phyloP scores from a whole-genome alignment of 2,113 vertebrate species.

The Trematomus loennbergii region DNA sequence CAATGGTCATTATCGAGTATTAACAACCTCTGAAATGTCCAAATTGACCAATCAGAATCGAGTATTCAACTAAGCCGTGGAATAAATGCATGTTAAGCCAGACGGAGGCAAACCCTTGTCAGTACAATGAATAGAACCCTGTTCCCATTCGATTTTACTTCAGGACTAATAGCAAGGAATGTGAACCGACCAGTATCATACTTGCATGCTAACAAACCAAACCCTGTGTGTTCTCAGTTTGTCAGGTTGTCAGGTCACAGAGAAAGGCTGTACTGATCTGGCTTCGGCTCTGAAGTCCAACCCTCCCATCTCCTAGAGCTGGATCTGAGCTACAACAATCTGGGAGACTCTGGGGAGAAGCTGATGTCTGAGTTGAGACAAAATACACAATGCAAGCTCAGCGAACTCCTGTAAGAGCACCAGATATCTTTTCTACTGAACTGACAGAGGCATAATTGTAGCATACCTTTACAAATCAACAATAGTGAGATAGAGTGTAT shows the following conservation, averaged over 20 bases:
- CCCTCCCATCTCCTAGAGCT: conserved; percentile 51
- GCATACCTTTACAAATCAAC: background rate
- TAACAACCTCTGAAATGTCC: too few species aligned
- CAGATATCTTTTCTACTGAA: background rate
- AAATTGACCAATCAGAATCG: too few species aligned
- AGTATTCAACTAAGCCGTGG: too few species aligned
- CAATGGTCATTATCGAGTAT: too few species aligned
- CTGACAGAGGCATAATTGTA: background rate
- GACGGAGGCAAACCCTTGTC: too few species aligned
- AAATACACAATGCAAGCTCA: background rate
- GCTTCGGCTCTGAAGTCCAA: conserved; percentile 38
- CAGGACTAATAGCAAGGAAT: too few species aligned
- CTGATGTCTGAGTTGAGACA: background rate
- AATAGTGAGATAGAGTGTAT: background rate
- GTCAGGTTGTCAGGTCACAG: conserved; percentile 65
- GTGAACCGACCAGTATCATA: too few species aligned
- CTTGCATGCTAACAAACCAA: background rate
- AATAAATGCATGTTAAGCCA: too few species aligned
- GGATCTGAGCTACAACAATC: conserved; percentile 73
- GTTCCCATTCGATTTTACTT: too few species aligned
- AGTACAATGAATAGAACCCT: too few species aligned
- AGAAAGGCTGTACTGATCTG: conserved; percentile 53
- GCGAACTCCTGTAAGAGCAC: conserved; percentile 19
- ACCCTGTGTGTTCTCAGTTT: conserved; percentile 41
- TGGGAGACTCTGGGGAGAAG: conserved; percentile 26